Evolutionary conservation across 2,113 vertebrate genomes (phyloP).

Genomic region (Corythoichthys haematopterus): DNA sequence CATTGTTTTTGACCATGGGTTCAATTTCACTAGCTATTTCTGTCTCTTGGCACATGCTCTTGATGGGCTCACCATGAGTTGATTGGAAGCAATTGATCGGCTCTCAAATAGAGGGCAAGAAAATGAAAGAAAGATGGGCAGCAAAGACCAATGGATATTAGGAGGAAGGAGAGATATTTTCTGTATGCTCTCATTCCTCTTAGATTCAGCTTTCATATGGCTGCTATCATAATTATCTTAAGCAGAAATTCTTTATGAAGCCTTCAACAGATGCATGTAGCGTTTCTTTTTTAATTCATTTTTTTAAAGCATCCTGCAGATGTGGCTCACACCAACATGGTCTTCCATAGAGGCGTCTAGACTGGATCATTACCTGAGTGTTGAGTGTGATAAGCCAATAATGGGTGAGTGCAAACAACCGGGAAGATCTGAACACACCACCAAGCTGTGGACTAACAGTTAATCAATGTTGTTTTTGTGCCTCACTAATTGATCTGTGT

Average conservation of each 20-base stretch:
- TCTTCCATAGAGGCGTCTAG: not conserved
- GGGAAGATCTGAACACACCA: not conserved
- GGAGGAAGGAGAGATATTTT: constrained; percentile 20
- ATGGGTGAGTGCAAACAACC: constrained; percentile 1
- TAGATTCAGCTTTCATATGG: not conserved
- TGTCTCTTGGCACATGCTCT: constrained; percentile 5
- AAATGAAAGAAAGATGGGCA: constrained; percentile 22
- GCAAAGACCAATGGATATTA: constrained; percentile 5
- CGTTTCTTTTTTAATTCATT: not conserved
- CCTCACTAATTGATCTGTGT: not conserved
- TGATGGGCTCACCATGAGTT: constrained; percentile 39
- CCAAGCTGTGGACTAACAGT: not conserved
- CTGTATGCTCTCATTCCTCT: constrained; percentile 2
- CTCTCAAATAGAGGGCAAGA: constrained; percentile 5
- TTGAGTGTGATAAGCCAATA: not conserved
- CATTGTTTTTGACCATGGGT: not conserved
- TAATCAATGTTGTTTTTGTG: not conserved
- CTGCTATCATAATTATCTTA: not conserved
- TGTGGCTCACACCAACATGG: not conserved
- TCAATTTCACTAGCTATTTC: constrained; percentile 4
- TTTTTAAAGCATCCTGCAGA: not conserved
- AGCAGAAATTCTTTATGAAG: constrained; percentile 6
- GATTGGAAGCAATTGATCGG: constrained; percentile 36
- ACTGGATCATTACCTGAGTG: not conserved
- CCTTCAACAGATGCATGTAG: not conserved